These are phyloP conservation scores for Myripristis jacobus DNA, from an alignment of 2,797 vertebrate genomes.

Conservation along the genomic window DNA sequence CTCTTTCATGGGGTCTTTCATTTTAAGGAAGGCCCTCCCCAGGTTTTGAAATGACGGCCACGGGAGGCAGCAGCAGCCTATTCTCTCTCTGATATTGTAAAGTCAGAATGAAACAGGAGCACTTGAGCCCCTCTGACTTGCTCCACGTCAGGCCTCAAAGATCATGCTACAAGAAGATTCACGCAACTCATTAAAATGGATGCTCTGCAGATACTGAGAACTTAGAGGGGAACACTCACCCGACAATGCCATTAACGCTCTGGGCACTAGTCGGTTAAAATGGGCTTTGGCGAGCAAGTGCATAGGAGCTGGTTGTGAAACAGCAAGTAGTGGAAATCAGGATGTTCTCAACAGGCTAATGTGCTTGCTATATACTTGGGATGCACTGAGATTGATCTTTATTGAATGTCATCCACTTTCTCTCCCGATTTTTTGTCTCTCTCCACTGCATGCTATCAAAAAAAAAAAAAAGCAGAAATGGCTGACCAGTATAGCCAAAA, in stretches of 20 bases:
- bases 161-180: constrained; percentile 23
- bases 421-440: too few relatives aligned
- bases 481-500: too few relatives aligned
- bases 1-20: constrained; percentile 36
- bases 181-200: constrained; percentile 5
- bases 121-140: constrained; percentile 23
- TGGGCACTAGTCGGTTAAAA: constrained; percentile 15
- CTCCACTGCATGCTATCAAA: too few relatives aligned
- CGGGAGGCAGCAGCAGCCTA: constrained; percentile 27
- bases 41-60: constrained; percentile 33
- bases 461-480: too few relatives aligned
- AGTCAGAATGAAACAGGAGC: constrained; percentile 36
- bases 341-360: constrained; percentile 8
- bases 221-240: constrained; percentile 2
- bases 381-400: constrained; percentile 15
- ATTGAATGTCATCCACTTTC: not conserved
- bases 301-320: constrained; percentile 34
- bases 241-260: not conserved
- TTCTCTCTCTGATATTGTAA: constrained; percentile 31
- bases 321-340: constrained; percentile 36
- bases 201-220: constrained; percentile 10
- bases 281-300: constrained; percentile 16
- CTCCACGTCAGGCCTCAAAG: constrained; percentile 22
- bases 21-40: constrained; percentile 21
- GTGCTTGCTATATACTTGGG: not conserved